A percentile compares a stretch with the other conserved stretches of the same genome.
Evolutionary conservation across 2,888 invertebrate species (phyloP).

Genomic region (Willowsia nigromaculata): DNA sequence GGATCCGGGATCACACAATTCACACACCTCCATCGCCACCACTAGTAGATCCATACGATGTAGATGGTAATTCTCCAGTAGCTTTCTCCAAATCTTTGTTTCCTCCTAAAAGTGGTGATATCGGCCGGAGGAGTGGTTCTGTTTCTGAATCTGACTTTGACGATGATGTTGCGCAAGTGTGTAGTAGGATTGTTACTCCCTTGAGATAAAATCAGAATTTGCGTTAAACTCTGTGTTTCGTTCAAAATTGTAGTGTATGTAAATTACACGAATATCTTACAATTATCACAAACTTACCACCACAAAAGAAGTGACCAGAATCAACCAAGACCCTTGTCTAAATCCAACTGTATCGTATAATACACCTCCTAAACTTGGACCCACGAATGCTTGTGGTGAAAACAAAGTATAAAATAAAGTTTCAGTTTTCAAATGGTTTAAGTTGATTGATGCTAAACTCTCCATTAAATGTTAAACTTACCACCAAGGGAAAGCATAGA

Average conservation of each 20-base stretch:
- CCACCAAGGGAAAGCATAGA: slow-evolving; percentile 93
- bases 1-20: too few species aligned
- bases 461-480: too few species aligned
- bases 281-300: slow-evolving; percentile 82
- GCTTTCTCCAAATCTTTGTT: slow-evolving; percentile 7
- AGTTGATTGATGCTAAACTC: too few species aligned
- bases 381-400: slow-evolving; percentile 92
- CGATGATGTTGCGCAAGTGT: neutral
- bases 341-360: slow-evolving; percentile 88
- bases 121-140: slow-evolving; percentile 27
- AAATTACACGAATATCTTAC: neutral
- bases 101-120: neutral
- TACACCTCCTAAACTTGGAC: slow-evolving; percentile 86
- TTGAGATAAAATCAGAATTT: neutral
- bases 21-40: neutral
- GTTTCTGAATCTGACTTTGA: slow-evolving; percentile 3
- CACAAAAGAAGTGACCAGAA: slow-evolving; percentile 85
- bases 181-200: neutral
- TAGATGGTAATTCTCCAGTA: neutral
- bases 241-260: too few species aligned
- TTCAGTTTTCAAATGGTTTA: too few species aligned
- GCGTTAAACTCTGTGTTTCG: neutral
- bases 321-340: slow-evolving; percentile 86
- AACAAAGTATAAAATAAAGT: too few species aligned
- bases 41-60: neutral